phyloP scores from a whole-genome alignment of 2,113 vertebrate genomes.

The Numida meleagris region DNA sequence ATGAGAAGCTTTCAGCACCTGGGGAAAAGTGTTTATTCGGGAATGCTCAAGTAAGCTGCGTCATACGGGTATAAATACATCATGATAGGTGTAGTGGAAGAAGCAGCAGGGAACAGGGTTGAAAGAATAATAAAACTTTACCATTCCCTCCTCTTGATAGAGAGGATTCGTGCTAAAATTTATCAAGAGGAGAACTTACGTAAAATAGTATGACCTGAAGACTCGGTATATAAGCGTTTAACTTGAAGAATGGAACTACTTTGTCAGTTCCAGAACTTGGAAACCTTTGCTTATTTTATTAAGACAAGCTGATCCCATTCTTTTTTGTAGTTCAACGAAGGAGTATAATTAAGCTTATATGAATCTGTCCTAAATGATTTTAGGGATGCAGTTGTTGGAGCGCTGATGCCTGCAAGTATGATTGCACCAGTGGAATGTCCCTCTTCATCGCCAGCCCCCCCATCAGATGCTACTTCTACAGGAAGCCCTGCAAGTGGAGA shows the following conservation, averaged over 20 bases:
- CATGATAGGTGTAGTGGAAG: background rate
- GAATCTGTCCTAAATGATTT: conserved; percentile 3
- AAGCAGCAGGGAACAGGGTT: background rate
- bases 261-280: background rate
- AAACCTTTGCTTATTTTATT: background rate
- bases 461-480: conserved; percentile 83
- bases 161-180: background rate
- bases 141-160: accelerated
- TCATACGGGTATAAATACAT: background rate
- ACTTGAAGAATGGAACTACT: background rate
- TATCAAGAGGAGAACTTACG: background rate
- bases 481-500: conserved; percentile 87
- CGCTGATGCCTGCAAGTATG: conserved; percentile 97
- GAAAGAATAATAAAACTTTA: background rate
- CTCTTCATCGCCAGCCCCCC: conserved; percentile 87
- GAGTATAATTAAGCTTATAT: background rate
- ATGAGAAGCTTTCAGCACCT: background rate
- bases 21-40: background rate
- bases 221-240: background rate
- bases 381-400: conserved; percentile 93
- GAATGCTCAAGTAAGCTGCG: background rate
- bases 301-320: background rate
- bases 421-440: conserved; percentile 93
- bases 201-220: background rate
- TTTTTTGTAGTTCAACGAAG: background rate